Evolutionary conservation across 2,113 vertebrate species (phyloP).

Genomic region (Ellobius talpinus): DNA sequence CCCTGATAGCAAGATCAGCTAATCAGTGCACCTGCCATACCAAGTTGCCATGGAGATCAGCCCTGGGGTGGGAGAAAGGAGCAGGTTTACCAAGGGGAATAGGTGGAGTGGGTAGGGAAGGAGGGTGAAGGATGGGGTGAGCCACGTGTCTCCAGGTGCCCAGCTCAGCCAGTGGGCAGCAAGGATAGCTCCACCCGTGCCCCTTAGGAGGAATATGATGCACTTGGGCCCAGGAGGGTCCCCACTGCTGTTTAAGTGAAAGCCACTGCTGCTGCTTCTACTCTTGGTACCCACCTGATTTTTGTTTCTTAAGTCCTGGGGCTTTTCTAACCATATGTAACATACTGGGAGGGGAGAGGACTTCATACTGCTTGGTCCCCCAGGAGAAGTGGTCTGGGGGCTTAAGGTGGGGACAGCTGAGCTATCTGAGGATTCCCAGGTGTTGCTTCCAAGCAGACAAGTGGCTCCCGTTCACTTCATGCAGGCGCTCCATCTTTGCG

Average conservation of each 20-base stretch:
- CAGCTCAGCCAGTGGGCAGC: conserved; percentile 63
- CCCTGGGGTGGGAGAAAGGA: conserved; percentile 77
- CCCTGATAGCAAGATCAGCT: conserved; percentile 78
- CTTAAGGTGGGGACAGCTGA: neutral
- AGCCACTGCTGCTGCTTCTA: neutral
- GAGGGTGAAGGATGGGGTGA: conserved; percentile 57
- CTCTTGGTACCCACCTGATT: neutral
- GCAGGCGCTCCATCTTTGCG: neutral
- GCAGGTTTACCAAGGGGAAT: conserved; percentile 66
- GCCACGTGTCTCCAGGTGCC: conserved; percentile 67
- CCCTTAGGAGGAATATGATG: conserved; percentile 55
- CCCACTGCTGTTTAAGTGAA: conserved; percentile 40
- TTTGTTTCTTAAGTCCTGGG: conserved; percentile 43
- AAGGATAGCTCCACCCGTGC: conserved; percentile 55
- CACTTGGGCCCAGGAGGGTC: conserved; percentile 50
- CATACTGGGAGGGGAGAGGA: neutral
- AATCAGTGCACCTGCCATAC: conserved; percentile 67
- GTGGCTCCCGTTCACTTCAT: neutral
- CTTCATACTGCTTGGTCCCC: neutral
- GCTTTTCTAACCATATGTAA: neutral
- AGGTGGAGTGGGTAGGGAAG: conserved; percentile 68
- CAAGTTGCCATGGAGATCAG: conserved; percentile 71
- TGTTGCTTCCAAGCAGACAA: neutral
- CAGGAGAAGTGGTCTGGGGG: neutral
- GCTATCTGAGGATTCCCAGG: neutral